Conservation (phyloP, 2,888 invertebrate genomes). For the Erpobdella octoculata region DNA sequence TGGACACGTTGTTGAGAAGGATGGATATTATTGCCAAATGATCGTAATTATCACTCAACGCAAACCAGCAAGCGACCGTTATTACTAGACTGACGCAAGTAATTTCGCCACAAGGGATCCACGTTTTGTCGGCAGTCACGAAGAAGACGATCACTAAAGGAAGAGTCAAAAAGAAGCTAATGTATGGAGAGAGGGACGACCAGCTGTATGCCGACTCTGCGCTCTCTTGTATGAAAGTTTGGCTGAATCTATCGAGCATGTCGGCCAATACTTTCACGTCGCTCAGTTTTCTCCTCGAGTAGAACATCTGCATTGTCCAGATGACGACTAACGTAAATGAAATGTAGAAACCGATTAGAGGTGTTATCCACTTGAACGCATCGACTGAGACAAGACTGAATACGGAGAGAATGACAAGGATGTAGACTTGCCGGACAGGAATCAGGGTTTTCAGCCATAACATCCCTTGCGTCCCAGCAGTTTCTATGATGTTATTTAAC, state of each 20-base stretch:
- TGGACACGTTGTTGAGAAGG: constrained; percentile 57
- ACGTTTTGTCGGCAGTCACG: constrained; percentile 69
- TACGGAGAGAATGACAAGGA: constrained; percentile 62
- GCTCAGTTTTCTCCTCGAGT: constrained; percentile 64
- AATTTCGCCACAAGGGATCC: constrained; percentile 77
- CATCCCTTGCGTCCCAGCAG: constrained; percentile 45
- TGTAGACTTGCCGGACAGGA: constrained; percentile 57
- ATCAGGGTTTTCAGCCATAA: constrained; percentile 44
- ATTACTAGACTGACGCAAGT: constrained; percentile 56
- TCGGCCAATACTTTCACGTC: constrained; percentile 78
- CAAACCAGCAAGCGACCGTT: constrained; percentile 45
- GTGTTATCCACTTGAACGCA: constrained; percentile 63
- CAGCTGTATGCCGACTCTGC: constrained; percentile 74
- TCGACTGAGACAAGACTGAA: constrained; percentile 67
- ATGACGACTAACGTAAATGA: constrained; percentile 71
- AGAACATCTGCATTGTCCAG: constrained; percentile 75
- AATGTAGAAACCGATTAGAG: constrained; percentile 54
- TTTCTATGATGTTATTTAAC: constrained; percentile 43
- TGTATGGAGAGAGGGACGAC: constrained; percentile 72
- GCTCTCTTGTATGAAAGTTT: constrained; percentile 66
- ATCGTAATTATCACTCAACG: constrained; percentile 47
- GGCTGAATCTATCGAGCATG: constrained; percentile 70
- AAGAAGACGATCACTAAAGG: constrained; percentile 69
- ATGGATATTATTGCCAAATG: constrained; percentile 44
- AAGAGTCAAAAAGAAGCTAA: constrained; percentile 70